Evolutionary conservation across 2,888 invertebrate species (phyloP), one percentile per base, ranked within the genome.

Genomic region (Oscheius sp.): DNA sequence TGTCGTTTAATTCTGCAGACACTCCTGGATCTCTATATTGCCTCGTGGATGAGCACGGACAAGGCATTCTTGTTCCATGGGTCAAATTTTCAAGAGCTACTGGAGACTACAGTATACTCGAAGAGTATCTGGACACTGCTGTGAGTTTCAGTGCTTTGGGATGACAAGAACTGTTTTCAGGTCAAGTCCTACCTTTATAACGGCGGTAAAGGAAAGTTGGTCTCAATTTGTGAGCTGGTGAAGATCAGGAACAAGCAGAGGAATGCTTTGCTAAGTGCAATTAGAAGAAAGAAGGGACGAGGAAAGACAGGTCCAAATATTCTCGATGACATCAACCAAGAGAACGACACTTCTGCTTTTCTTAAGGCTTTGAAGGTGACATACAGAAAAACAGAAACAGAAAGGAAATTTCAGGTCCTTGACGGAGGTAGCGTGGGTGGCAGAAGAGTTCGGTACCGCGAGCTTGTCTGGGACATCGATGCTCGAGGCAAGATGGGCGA

Each of bases 151-250:
- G 10, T 62, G 29, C 47, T n/a, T 48, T 50, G 2, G 2, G 42
- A 5, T 33, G n/a, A 32, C n/a, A 48, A 29, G 29, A 57, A 10
- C 57, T 37, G 4, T 66, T 72, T 81, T 70, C 35, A 87, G 90
- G 94, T 96, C 13, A 94, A 94, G 86, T 95, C 95, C 0, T 96
- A 95, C 90, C 91, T 98, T 13, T 97, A 97, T 90, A 96, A 96
- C 89, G 94, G 93, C 89, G 97, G 97, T 4, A 93, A 93, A 85
- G 97, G 97, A 0, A 93, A 94, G 75, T 94, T 94, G 90, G 93
- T 97, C 85, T 95, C 95, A 0, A 93, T 96, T 85, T 93, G 94
- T 0, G 94, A 95, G 88, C 90, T 97, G 72, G 95, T 96, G 2
- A 91, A 95, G 72, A 91, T 62, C 7, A 66, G 70, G 35, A 96